Conservation (phyloP, 1,140 invertebrate species). For the Campoletis sonorensis region DNA sequence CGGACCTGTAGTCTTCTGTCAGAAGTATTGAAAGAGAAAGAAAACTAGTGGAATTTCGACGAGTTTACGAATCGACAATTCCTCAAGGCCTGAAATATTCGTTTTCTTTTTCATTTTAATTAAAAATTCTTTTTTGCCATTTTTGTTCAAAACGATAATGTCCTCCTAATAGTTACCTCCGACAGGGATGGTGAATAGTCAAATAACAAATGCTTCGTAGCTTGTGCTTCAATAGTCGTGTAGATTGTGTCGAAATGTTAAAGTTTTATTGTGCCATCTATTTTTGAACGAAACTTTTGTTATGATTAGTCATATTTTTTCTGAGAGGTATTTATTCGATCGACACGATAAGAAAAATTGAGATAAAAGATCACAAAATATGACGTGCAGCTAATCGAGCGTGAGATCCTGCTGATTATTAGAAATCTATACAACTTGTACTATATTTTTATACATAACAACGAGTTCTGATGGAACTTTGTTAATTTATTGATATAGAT, state of each 20-base stretch:
- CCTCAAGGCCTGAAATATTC: too few species aligned
- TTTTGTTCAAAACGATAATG: too few species aligned
- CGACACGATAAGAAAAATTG: neutral
- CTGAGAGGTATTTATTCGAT: neutral
- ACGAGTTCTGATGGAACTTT: slow-evolving; percentile 18
- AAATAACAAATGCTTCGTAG: slow-evolving; percentile 13
- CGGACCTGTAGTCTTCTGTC: neutral
- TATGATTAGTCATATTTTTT: slow-evolving; percentile 5
- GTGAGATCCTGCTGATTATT: slow-evolving; percentile 13
- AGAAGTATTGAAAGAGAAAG: too few species aligned
- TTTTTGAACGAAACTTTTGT: neutral
- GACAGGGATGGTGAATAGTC: too few species aligned
- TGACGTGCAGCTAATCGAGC: neutral
- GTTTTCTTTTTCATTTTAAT: too few species aligned
- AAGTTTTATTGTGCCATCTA: neutral
- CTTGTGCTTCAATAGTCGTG: neutral
- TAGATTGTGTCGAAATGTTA: slow-evolving; percentile 5
- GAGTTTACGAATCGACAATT: too few species aligned
- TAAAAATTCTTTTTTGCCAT: too few species aligned
- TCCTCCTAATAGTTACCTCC: too few species aligned
- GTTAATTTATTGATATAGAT: slow-evolving; percentile 41
- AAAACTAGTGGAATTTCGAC: too few species aligned
- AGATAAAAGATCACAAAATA: neutral
- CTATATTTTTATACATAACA: slow-evolving; percentile 41
- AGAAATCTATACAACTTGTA: slow-evolving; percentile 12